phyloP scores from a whole-genome alignment of 2,888 invertebrate species.

The Ommatoiulus sabulosus region DNA sequence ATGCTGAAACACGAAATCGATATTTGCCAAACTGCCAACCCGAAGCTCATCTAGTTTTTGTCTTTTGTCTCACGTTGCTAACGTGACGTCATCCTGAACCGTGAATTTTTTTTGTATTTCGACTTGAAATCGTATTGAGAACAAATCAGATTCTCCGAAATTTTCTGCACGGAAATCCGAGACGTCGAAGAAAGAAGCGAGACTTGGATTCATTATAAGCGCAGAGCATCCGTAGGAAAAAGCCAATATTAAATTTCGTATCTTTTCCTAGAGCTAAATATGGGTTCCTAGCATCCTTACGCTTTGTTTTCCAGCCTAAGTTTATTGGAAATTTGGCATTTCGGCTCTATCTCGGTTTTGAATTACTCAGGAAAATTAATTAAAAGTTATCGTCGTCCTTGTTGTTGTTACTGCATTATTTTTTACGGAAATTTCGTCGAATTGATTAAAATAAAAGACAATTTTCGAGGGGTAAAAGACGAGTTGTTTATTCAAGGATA shows the following conservation, averaged over 20 bases:
- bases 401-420: not conserved
- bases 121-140: not conserved
- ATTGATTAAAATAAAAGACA: not conserved
- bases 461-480: not conserved
- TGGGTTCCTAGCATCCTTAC: not conserved
- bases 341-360: not conserved
- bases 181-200: not conserved
- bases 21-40: not conserved
- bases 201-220: not conserved
- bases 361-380: not conserved
- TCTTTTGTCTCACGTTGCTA: not conserved
- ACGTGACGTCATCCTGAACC: not conserved
- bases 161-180: not conserved
- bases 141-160: not conserved
- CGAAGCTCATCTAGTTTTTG: not conserved
- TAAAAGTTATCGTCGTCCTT: not conserved
- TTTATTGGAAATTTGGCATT: constrained; percentile 24
- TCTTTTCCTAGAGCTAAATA: no score
- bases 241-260: constrained; percentile 11
- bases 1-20: constrained; percentile 6
- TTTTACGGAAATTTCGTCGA: not conserved
- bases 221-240: not conserved
- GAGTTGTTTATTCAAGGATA: no score
- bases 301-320: not conserved
- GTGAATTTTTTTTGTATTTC: not conserved